A percentile compares a stretch with the other conserved stretches of the same genome.
These are phyloP conservation scores for Sweltsa coloradensis DNA, from an alignment of 1,140 invertebrate species.

Conservation along the genomic window DNA sequence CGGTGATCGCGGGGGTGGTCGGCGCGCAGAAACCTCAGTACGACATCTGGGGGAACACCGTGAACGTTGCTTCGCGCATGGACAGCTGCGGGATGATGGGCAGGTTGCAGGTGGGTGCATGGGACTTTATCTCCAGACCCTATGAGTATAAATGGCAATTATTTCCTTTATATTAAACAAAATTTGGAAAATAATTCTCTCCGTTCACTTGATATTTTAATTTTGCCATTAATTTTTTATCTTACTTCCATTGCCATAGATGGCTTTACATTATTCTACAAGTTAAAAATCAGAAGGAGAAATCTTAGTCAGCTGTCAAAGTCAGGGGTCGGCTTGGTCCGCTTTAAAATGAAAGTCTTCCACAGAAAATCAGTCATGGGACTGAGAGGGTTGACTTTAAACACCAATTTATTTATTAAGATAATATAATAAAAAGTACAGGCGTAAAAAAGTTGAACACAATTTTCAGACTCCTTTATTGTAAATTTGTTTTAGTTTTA, in stretches of 20 bases:
- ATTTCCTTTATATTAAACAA: constrained; percentile 1
- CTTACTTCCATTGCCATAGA: background rate
- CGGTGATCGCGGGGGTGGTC: constrained; percentile 87
- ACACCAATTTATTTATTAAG: no score
- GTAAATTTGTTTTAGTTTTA: no score
- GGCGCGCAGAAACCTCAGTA: constrained; percentile 96
- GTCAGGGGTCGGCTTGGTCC: no score
- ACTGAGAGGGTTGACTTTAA: no score
- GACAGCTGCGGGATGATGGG: constrained; percentile 89
- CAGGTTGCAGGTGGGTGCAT: constrained; percentile 51
- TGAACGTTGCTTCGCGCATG: constrained; percentile 93
- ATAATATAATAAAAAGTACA: no score
- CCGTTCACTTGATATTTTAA: background rate
- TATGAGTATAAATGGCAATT: background rate
- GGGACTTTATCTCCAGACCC: background rate
- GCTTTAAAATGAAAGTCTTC: no score
- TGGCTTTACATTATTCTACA: background rate
- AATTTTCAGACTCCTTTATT: no score
- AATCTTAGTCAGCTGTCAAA: no score
- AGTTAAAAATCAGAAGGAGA: no score
- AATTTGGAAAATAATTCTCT: constrained; percentile 1
- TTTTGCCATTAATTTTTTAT: background rate
- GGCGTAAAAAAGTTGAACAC: no score
- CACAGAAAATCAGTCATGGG: no score
- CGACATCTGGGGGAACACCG: constrained; percentile 97